Evolutionary conservation across 2,113 vertebrate species (phyloP).

Genomic region (Ceyx melanurus): DNA sequence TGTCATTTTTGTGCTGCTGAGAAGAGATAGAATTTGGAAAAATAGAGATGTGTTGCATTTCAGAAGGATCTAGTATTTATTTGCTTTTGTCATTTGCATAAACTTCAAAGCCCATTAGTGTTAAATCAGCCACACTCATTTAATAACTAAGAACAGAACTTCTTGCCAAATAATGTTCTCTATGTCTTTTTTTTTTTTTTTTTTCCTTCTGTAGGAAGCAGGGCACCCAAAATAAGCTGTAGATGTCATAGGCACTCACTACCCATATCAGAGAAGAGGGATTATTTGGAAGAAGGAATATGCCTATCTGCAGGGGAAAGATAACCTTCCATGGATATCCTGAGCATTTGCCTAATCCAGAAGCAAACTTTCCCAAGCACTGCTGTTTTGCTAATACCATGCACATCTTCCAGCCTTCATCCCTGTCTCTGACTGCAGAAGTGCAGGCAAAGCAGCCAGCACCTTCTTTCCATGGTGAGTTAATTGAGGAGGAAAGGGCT

Average conservation of each 20-base stretch:
- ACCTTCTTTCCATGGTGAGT: not conserved
- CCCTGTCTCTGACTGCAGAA: not conserved
- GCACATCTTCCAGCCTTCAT: not conserved
- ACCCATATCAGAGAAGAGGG: not conserved
- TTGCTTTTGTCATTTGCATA: not conserved
- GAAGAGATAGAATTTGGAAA: not conserved
- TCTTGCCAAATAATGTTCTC: not conserved
- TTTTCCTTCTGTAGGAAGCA: not conserved
- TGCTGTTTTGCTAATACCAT: not conserved
- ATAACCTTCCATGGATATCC: not conserved
- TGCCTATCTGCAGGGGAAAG: not conserved
- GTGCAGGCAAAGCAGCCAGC: not conserved
- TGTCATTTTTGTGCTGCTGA: not conserved
- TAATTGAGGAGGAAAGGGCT: constrained; percentile 14
- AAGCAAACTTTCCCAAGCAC: not conserved
- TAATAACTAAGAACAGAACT: not conserved
- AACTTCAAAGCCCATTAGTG: not conserved
- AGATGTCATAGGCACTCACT: not conserved
- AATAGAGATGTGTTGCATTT: not conserved
- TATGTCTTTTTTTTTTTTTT: not conserved
- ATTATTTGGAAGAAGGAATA: not conserved
- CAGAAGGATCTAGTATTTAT: not conserved
- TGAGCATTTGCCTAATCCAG: not conserved
- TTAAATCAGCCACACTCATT: not conserved
- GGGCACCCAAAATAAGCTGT: not conserved